Conservation (phyloP, 92 coral and sea anemone species). For the Paragorgia papillata region DNA sequence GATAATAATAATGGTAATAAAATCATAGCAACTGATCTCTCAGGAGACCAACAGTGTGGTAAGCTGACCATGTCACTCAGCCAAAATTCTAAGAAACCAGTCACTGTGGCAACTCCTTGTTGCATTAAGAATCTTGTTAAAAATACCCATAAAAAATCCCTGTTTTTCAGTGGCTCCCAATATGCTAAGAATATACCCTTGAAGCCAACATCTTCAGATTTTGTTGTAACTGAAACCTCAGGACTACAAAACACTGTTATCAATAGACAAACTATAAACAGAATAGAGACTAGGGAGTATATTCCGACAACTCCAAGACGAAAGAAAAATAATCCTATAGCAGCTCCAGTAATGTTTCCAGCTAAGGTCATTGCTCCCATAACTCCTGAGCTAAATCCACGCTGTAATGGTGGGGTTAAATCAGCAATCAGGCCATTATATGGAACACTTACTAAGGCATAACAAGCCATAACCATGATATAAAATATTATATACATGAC, state of each 20-base stretch:
- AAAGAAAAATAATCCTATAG: conserved; percentile 87
- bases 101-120: conserved; percentile 97
- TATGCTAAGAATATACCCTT: conserved; percentile 80
- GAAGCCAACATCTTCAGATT: conserved; percentile 65
- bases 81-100: conserved; percentile 98
- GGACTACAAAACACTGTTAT: conserved; percentile 87
- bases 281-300: conserved; percentile 79
- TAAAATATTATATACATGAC: conserved; percentile 84
- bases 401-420: conserved; percentile 89
- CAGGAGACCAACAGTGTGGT: conserved; percentile 99
- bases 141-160: conserved; percentile 98
- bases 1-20: conserved; percentile 85
- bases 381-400: conserved; percentile 98
- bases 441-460: conserved; percentile 96
- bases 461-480: conserved; percentile 97
- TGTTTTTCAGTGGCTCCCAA: conserved; percentile 98
- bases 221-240: conserved; percentile 75
- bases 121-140: conserved; percentile 97
- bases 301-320: conserved; percentile 87
- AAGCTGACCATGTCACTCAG: conserved; percentile 91
- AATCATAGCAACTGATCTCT: conserved; percentile 92
- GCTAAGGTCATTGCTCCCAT: conserved; percentile 99
- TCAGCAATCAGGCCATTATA: conserved; percentile 97
- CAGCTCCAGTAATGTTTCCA: conserved; percentile 96
- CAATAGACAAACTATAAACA: conserved; percentile 82